phyloP scores from a whole-genome alignment of 2,888 invertebrate genomes.

The Mellilla xanthometata region DNA sequence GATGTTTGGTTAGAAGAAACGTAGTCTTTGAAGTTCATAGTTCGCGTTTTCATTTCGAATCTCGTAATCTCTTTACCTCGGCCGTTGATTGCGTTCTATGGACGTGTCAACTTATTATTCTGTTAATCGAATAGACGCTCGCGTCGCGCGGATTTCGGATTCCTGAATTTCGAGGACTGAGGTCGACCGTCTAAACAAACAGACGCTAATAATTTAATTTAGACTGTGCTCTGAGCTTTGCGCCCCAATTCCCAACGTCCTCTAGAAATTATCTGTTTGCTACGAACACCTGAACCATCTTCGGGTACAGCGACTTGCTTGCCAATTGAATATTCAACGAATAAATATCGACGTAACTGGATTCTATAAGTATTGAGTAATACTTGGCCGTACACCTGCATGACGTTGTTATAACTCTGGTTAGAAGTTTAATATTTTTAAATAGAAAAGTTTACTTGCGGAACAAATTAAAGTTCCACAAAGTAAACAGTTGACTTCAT shows the following conservation, averaged over 20 bases:
- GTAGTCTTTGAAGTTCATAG: constrained; percentile 37
- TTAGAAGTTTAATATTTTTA: background rate
- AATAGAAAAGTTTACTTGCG: background rate
- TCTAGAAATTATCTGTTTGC: constrained; percentile 46
- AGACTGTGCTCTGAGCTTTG: constrained; percentile 36
- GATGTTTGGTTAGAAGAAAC: constrained; percentile 37
- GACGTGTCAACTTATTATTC: constrained; percentile 45
- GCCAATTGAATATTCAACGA: constrained; percentile 30
- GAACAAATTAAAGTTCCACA: constrained; percentile 2
- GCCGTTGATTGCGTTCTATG: constrained; percentile 38
- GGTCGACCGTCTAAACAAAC: constrained; percentile 39
- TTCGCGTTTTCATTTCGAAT: constrained; percentile 30
- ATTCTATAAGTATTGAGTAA: constrained; percentile 5
- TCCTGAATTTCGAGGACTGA: constrained; percentile 33
- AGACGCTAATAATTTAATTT: constrained; percentile 49
- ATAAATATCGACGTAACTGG: constrained; percentile 19
- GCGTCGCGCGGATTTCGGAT: constrained; percentile 33
- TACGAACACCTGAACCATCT: constrained; percentile 33
- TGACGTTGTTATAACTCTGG: too few relatives aligned
- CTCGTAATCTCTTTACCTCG: constrained; percentile 32
- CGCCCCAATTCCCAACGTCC: constrained; percentile 34
- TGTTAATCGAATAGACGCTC: constrained; percentile 46
- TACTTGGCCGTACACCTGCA: too few relatives aligned
- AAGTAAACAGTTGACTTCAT: constrained; percentile 3
- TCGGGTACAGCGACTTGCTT: constrained; percentile 25